Evolutionary conservation across 2,797 vertebrate species (phyloP).

Genomic region (Sebastes baramenuke): DNA sequence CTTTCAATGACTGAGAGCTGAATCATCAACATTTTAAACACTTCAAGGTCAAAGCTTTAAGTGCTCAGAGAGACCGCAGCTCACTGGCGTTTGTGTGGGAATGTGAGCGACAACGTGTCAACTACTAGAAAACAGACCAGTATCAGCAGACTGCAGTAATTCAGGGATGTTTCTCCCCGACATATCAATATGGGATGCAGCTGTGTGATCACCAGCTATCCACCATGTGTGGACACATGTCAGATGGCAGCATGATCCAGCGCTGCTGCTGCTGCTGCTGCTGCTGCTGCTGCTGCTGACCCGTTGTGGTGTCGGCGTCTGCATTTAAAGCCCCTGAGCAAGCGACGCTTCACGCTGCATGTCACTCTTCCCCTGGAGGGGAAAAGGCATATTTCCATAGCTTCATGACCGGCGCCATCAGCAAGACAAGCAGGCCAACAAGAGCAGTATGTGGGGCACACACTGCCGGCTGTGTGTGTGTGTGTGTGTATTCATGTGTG

Average conservation of each 20-base stretch:
- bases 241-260: conserved; percentile 7
- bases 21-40: background rate
- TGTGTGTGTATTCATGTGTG: conserved; percentile 15
- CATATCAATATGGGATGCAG: conserved; percentile 14
- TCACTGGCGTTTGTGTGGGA: background rate
- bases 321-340: conserved; percentile 7
- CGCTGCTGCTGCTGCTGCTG: background rate
- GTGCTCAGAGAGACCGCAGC: background rate
- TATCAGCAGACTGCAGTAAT: background rate
- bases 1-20: background rate
- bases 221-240: conserved; percentile 3
- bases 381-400: conserved; percentile 37
- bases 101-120: background rate
- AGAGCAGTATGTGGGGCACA: conserved; percentile 48
- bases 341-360: background rate
- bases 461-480: conserved; percentile 4
- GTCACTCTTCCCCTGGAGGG: conserved; percentile 15
- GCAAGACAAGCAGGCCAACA: conserved; percentile 43
- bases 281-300: background rate
- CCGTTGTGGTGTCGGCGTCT: background rate
- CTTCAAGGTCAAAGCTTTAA: background rate
- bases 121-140: background rate
- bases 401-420: conserved; percentile 33
- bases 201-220: conserved; percentile 9
- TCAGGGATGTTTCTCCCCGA: background rate